These are phyloP conservation scores for Hirtodrosophila alboralis DNA, from an alignment of 2,888 invertebrate species.

Conservation along the genomic window DNA sequence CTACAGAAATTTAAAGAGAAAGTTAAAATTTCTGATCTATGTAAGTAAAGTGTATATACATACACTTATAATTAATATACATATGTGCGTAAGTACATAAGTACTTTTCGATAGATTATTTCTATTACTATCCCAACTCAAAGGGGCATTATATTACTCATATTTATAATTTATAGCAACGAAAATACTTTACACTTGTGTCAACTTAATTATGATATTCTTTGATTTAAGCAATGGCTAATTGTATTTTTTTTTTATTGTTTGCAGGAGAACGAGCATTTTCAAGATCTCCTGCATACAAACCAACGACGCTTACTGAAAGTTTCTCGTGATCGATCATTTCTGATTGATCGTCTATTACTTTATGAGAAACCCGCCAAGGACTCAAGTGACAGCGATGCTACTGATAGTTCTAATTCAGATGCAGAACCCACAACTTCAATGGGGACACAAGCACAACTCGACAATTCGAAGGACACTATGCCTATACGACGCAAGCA, in stretches of 20 bases:
- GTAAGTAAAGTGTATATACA: conserved; percentile 86
- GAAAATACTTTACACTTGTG: too few species aligned
- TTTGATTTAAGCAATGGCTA: too few species aligned
- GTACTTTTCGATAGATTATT: too few species aligned
- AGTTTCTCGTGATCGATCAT: conserved; percentile 95
- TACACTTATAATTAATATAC: too few species aligned
- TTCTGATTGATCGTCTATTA: conserved; percentile 93
- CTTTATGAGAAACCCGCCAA: conserved; percentile 93
- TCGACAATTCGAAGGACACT: conserved; percentile 23
- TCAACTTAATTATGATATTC: too few species aligned
- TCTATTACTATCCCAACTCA: too few species aligned
- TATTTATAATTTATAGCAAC: too few species aligned
- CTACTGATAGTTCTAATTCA: conserved; percentile 93
- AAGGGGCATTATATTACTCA: too few species aligned
- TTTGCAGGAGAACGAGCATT: conserved; percentile 96
- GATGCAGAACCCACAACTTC: conserved; percentile 86
- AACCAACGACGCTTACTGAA: conserved; percentile 94
- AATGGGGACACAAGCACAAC: conserved; percentile 12
- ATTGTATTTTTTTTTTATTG: too few species aligned
- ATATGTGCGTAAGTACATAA: too few species aligned
- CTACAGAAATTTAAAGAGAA: conserved; percentile 93
- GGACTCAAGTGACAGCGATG: conserved; percentile 95
- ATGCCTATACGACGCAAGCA: conserved; percentile 50
- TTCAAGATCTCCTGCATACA: conserved; percentile 94
- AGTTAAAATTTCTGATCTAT: conserved; percentile 94